Evolutionary conservation across 2,888 invertebrate species (phyloP), one percentile per base, ranked within the genome.

Genomic region (Mechanitis messenoides): DNA sequence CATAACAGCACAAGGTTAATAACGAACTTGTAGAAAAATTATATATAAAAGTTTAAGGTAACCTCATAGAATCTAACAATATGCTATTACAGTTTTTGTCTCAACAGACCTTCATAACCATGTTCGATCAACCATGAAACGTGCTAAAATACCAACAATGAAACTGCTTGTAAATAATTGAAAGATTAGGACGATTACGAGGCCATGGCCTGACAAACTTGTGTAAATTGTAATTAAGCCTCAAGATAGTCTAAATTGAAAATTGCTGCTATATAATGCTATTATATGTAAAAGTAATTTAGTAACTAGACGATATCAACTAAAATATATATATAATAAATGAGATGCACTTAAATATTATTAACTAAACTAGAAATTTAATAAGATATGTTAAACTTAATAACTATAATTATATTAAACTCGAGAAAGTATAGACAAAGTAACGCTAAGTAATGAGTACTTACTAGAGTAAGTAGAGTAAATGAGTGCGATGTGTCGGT

Each of bases 401-500:
- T n/a, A n/a, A 5, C 3, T 6, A 35, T 35, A 35, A 35, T 35
- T 47, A n/a, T 47, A 33, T 20, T 58, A n/a, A 31, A 2, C 12
- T 33, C n/a, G n/a, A 58, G 20, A 35, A 50, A 50, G 46, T 45
- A 53, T 33, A 46, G 2, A 50, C 33, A 42, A 59, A 2, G 7
- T 45, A 42, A 28, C 2, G 12, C 50, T 50, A 31, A 31, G 31
- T 50, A 45, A n/a, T 38, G 20, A 38, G 50, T 55, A 84, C 86
- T 85, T 76, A 90, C 91, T 88, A 12, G 92, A 92, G 75, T 92
- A 92, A 3, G 93, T 90, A 12, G 93, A 92, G 81, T 92, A 94
- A 79, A 94, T 92, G 65, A 94, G 85, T 0, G 93, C 94, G 28
- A 93, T 91, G 73, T 93, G 79, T 83, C 87, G 76, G 82, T 92